phyloP scores from a whole-genome alignment of 2,888 invertebrate species.

The Ophion costatus region DNA sequence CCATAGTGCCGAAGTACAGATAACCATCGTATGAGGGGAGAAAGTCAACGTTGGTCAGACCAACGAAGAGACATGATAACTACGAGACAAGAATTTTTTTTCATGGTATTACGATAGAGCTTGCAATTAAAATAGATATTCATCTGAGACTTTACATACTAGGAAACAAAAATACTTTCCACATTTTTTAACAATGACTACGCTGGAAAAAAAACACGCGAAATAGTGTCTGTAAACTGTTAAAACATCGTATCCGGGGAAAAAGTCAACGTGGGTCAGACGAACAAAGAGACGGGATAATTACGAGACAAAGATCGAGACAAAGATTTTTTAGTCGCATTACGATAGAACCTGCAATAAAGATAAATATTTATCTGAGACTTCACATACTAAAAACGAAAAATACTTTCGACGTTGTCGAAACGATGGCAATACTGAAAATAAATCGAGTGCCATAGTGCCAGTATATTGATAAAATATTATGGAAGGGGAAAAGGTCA shows the following conservation, averaged over 20 bases:
- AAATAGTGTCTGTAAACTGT: neutral
- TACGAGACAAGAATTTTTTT: neutral
- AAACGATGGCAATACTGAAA: neutral
- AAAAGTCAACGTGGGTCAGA: neutral
- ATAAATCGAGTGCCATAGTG: neutral
- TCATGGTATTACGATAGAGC: too few species aligned
- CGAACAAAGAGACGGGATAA: slow-evolving; percentile 13
- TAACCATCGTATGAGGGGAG: neutral
- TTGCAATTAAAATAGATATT: neutral
- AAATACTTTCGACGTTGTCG: neutral
- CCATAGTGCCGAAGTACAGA: neutral
- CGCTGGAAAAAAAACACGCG: neutral
- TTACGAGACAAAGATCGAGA: neutral
- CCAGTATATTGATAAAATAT: neutral
- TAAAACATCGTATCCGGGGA: neutral
- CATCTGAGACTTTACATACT: neutral
- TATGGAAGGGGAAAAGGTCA: neutral
- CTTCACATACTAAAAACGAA: neutral
- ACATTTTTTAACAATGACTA: neutral
- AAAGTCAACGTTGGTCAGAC: neutral
- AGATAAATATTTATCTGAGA: neutral
- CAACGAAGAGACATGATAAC: slow-evolving; percentile 10
- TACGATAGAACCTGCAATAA: too few species aligned
- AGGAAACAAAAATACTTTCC: neutral
- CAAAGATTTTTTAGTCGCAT: too few species aligned